Base-by-base conservation (phyloP, 92 coral and sea anemone species). In the Hydrozoanthus gracilis region DNA sequence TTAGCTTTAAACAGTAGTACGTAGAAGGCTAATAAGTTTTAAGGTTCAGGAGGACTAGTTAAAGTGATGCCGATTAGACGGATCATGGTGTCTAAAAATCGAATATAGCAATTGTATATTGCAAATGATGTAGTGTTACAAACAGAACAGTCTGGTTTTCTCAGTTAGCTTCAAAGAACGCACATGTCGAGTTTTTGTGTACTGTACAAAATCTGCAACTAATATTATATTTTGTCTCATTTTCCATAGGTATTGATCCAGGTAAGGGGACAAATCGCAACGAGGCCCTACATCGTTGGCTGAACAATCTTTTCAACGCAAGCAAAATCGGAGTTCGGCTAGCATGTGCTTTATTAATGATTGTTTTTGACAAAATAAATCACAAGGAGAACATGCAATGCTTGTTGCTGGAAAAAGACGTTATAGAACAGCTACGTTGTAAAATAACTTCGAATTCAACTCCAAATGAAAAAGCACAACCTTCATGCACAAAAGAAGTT, bases 241-340 rank as follows among this genome's bases (percentile, higher is more conserved):
- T 73, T 56, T 76, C 47, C 66, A 12, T 76, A 62, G 89, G 83
- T 45, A 86, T 86, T 45, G 52, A 75, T 3, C 89, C 77, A 17
- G 89, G 84, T 65, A 86, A 83, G 78, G 89, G 89, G 61, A 86
- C 89, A 7, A 86, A 86, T 76, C 70, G 86, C 51, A 86, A 86
- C 71, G 88, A 86, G 65, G 88, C 88, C 48, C 64, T 77, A 48
- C 89, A 65, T 64, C 51, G 89, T 52, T 86, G 89, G 83, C 70
- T 86, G 46, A 79, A 70, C 75, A 47, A 86, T 49, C 89, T 77
- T 77, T 79, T 77, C 44, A 49, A 60, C 78, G 78, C 76, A 18
- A 87, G 86, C 39, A 87, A 87, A 87, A 74, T 87, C 48, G 89
- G 89, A 62, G 75, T 87, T 77, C 67, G 89, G 45, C 68, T 87